These are phyloP conservation scores for Kradibia gibbosae DNA, from an alignment of 1,140 invertebrate species.

Conservation along the genomic window DNA sequence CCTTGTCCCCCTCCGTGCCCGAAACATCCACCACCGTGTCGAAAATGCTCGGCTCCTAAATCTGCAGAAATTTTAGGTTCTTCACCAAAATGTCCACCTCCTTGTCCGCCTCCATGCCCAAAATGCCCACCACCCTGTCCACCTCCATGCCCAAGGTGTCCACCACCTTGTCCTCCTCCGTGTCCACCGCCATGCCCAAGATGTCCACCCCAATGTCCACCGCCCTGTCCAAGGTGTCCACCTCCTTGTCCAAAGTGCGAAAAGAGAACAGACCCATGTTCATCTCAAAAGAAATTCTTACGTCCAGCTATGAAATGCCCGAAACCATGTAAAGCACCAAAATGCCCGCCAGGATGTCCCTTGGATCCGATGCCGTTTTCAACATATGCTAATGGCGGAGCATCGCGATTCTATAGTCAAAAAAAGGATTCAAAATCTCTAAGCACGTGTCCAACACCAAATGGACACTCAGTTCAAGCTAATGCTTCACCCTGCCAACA, in stretches of 20 bases:
- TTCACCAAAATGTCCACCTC: slow-evolving; percentile 30
- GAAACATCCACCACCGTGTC: background rate
- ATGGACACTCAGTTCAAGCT: no score
- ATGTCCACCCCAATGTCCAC: slow-evolving; percentile 11
- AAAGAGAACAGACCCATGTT: background rate
- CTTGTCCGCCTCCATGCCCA: slow-evolving; percentile 2
- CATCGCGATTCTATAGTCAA: background rate
- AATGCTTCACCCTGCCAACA: background rate
- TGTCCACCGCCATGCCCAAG: background rate
- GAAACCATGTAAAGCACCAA: slow-evolving; percentile 37
- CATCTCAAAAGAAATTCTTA: slow-evolving; percentile 23
- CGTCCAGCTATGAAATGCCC: slow-evolving; percentile 13
- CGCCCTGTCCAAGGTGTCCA: background rate
- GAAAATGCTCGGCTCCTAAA: background rate
- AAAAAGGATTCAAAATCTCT: background rate
- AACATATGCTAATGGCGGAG: background rate
- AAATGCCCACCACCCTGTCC: slow-evolving; percentile 16
- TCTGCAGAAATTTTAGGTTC: background rate
- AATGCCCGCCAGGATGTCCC: slow-evolving; percentile 21
- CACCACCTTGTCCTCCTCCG: background rate
- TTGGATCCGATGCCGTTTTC: background rate
- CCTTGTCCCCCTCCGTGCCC: slow-evolving; percentile 20
- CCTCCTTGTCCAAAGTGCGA: no score
- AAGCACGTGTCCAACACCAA: background rate
- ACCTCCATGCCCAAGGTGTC: slow-evolving; percentile 22